These are phyloP conservation scores for Regulus satrapa DNA, from an alignment of 2,113 vertebrate species.

Conservation along the genomic window DNA sequence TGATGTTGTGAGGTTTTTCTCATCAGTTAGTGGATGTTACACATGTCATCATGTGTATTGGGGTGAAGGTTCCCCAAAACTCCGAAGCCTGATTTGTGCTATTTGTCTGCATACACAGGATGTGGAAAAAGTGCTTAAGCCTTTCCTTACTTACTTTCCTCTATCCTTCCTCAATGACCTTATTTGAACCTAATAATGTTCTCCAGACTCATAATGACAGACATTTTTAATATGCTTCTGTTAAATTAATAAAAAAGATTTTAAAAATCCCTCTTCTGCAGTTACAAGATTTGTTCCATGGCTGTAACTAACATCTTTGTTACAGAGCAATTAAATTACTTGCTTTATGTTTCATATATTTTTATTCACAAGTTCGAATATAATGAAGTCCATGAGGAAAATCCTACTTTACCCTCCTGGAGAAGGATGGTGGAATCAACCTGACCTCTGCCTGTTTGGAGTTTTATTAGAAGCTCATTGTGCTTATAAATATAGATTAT, in stretches of 20 bases:
- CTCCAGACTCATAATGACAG: neutral
- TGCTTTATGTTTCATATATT: neutral
- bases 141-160: neutral
- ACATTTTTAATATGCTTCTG: neutral
- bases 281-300: neutral
- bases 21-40: neutral
- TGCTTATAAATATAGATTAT: neutral
- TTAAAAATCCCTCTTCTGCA: neutral
- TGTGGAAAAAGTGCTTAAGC: neutral
- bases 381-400: neutral
- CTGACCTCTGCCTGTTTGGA: neutral
- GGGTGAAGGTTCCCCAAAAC: neutral
- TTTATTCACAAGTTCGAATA: neutral
- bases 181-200: neutral
- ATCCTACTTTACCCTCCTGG: neutral
- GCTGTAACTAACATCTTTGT: neutral
- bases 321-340: neutral
- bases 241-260: conserved; percentile 16
- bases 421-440: neutral
- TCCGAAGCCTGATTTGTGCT: neutral
- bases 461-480: neutral
- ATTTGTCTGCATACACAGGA: neutral
- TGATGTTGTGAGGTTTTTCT: neutral
- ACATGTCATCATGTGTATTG: accelerated
- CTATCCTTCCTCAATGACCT: neutral